phyloP scores from a whole-genome alignment of 2,888 invertebrate genomes.

The Rambutsinella grinnellia region DNA sequence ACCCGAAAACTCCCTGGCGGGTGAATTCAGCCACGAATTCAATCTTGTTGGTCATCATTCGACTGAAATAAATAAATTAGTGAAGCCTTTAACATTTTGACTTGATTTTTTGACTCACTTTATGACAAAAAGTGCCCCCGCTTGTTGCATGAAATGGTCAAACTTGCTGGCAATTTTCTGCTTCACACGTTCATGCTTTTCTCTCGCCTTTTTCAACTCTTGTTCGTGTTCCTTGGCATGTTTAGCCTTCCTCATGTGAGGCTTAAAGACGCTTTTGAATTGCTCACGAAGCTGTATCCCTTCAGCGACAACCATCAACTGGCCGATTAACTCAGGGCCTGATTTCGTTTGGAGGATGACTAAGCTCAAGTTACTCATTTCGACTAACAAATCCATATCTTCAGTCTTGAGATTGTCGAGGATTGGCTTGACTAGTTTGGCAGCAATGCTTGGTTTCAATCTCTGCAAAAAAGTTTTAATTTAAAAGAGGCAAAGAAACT shows the following conservation, averaged over 20 bases:
- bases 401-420: conserved; percentile 60
- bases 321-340: conserved; percentile 50
- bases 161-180: conserved; percentile 29
- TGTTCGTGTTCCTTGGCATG: not conserved
- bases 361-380: conserved; percentile 58
- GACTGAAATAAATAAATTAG: conserved; percentile 44
- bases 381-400: conserved; percentile 54
- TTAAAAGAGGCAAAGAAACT: not conserved
- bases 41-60: conserved; percentile 56
- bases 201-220: conserved; percentile 23
- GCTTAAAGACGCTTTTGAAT: conserved; percentile 23
- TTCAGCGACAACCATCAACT: conserved; percentile 53
- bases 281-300: conserved; percentile 37
- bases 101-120: conserved; percentile 47
- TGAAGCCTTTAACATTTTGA: not conserved
- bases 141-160: conserved; percentile 52
- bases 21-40: conserved; percentile 46
- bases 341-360: conserved; percentile 56
- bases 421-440: conserved; percentile 53
- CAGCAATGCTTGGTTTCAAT: conserved; percentile 49
- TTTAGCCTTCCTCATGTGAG: conserved; percentile 19
- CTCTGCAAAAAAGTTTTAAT: too few relatives aligned
- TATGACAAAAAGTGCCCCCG: conserved; percentile 51
- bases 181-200: conserved; percentile 33
- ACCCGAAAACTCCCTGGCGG: conserved; percentile 45